A percentile compares a stretch with the other conserved stretches of the same genome.
Evolutionary conservation across 2,888 invertebrate species (phyloP).

Genomic region (Perizoma affinitatum): DNA sequence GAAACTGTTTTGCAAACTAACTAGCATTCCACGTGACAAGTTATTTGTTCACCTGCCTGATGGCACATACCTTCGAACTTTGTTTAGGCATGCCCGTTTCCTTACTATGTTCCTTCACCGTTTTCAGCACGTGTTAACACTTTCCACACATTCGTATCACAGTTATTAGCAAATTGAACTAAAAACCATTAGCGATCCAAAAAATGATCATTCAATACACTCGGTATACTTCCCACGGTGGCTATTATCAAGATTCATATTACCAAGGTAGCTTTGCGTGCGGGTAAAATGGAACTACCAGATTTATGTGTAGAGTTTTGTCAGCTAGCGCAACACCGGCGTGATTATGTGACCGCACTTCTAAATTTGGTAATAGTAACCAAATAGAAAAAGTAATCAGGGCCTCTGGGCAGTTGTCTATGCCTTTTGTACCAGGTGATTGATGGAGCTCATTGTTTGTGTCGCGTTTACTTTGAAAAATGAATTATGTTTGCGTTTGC

Average conservation of each 20-base stretch:
- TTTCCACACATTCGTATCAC: not conserved
- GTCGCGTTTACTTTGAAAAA: slow-evolving; percentile 77
- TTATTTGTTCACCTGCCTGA: no score
- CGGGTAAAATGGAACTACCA: slow-evolving; percentile 36
- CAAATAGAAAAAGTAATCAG: slow-evolving; percentile 63
- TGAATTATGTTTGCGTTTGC: slow-evolving; percentile 68
- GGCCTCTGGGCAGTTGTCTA: slow-evolving; percentile 67
- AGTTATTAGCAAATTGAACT: slow-evolving; percentile 49
- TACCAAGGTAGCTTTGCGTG: slow-evolving; percentile 48
- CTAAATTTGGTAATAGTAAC: slow-evolving; percentile 49
- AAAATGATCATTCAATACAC: slow-evolving; percentile 69
- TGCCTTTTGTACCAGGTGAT: slow-evolving; percentile 73
- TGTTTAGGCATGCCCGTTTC: no score
- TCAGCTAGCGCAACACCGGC: not conserved
- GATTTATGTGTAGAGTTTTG: slow-evolving; percentile 26
- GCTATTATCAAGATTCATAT: slow-evolving; percentile 57
- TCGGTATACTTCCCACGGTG: slow-evolving; percentile 66
- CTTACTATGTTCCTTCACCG: no score
- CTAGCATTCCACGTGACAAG: no score
- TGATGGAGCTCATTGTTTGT: slow-evolving; percentile 73
- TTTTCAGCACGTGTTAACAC: no score
- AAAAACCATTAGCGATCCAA: slow-evolving; percentile 61
- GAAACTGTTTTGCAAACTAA: no score
- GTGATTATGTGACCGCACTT: slow-evolving; percentile 36
- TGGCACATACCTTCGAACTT: no score